Base-by-base conservation (phyloP, 2,888 invertebrate species). In the Argyra leucocephala region DNA sequence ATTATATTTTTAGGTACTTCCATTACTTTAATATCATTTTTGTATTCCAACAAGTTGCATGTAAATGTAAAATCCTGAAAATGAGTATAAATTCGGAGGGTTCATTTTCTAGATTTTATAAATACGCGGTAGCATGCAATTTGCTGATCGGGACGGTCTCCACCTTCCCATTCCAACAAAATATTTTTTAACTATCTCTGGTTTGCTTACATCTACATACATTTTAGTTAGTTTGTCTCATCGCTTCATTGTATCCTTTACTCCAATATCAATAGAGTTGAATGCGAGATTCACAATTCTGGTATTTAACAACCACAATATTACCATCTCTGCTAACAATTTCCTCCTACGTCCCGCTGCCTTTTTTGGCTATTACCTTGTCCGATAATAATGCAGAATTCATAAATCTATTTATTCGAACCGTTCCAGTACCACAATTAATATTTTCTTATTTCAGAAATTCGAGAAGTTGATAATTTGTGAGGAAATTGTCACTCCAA, bases 21-120 rank as follows among this genome's bases (percentile, higher is more conserved):
- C 18, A 9, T 6, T 26, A 1, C 9, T 31, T 5, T 9, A 18
- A 7, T 3, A 7, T 31, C 7, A 31, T 31, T 61, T 61, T 31
- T 31, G 21, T 61, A 61, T 61, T 61, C 61, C n/a, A 61, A 9
- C 4, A 7, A 61, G 31, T 31, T 61, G 3, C n/a, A 15, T 31
- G 31, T 31, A 3, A 61, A 12, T n/a, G 31, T 31, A 21, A 61
- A 61, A 61, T 61, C 61, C n/a, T 31, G 31, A 31, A 61, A 61
- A 15, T 60, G 24, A 18, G 60, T 23, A 15, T 24, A 60, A 12
- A 60, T 26, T 5, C 60, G 60, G 6, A 60, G 24, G 31, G 5
- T n/a, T 31, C 61, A 61, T 21, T 61, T 61, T n/a, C n/a, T n/a
- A n/a, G n/a, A n/a, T n/a, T n/a, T n/a, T n/a, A n/a, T n/a, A n/a